Percentiles rank a stretch among this genome's conserved stretches.
phyloP scores from a whole-genome alignment of 2,888 invertebrate genomes.

The Agrotis clavis region DNA sequence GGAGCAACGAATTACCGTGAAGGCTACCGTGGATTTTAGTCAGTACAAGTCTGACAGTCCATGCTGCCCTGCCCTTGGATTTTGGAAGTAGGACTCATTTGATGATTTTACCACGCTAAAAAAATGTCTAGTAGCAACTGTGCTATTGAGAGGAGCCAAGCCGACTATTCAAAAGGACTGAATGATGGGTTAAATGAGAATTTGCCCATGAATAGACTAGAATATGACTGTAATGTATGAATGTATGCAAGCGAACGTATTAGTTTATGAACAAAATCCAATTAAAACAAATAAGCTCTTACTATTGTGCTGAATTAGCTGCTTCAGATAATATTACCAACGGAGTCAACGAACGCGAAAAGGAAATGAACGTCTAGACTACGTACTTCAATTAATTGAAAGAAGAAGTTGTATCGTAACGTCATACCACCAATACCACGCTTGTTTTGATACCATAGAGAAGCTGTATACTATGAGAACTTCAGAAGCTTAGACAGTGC shows the following conservation, averaged over 20 bases:
- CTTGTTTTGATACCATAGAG: conserved; percentile 7
- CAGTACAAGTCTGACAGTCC: too few relatives aligned
- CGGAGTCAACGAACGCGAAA: conserved; percentile 76
- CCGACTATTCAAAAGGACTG: too few relatives aligned
- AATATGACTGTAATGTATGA: too few relatives aligned
- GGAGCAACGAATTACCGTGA: too few relatives aligned
- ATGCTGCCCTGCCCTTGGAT: too few relatives aligned
- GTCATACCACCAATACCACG: conserved; percentile 8
- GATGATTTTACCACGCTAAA: too few relatives aligned
- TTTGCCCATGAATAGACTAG: not conserved
- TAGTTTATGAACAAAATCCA: not conserved
- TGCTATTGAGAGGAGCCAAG: too few relatives aligned
- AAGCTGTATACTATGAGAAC: conserved; percentile 7
- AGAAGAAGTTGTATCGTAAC: conserved; percentile 45
- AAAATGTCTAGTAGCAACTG: too few relatives aligned
- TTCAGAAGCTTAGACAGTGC: not conserved
- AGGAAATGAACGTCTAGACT: conserved; percentile 79
- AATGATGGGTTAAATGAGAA: not conserved
- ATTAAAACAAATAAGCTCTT: not conserved
- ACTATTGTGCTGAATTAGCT: not conserved
- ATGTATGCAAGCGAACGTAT: not conserved
- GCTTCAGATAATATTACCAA: conserved; percentile 20
- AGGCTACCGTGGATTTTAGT: too few relatives aligned
- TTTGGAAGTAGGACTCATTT: too few relatives aligned
- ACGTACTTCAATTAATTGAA: conserved; percentile 66